Evolutionary conservation across 1,140 invertebrate species (phyloP), one percentile per base, ranked within the genome.

Genomic region (Drosophila suzukii): DNA sequence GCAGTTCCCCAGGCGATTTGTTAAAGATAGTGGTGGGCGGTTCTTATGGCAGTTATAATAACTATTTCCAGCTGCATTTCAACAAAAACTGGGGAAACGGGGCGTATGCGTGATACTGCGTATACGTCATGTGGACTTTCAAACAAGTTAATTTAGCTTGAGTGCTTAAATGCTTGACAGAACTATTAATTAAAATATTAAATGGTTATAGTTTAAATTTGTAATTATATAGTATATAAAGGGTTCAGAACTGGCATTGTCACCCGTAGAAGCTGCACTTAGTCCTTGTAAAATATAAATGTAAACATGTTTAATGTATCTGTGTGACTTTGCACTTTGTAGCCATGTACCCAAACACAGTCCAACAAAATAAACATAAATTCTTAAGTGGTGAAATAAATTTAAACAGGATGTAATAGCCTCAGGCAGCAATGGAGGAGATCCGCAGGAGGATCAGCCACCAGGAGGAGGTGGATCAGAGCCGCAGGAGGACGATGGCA

Each of bases 321-420:
- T 34, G 12, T 61, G 39, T 76, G 39, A 53, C 20, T 68, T 11
- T 39, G 73, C 73, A 75, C 73, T 15, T 12, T 73, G 47, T 75
- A 75, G 72, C 46, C 39, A 38, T 49, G 55, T 57, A 27, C 32
- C 36, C 44, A 12, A 30, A 32, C 44, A 71, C 43, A 32, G 41
- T 47, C 36, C 27, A 56, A 49, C 13, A 15, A 58, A 20, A 30
- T 39, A 57, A 66, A 44, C 17, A n/a, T 10, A 17, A 59, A 58
- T 41, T 53, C 60, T 53, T 43, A 66, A 68, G 65, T 38, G 20
- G 17, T 71, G 24, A 32, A 41, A 73, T 58, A 60, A 73, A 39
- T 88, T 62, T 75, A 57, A 73, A 49, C 76, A 88, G 83, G 83
- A 88, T 63, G 84, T 88, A 47, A 63, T 88, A 70, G 80, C 75